Percentiles rank a stretch among this genome's conserved stretches.
These are phyloP conservation scores for Parus major DNA, from an alignment of 2,113 vertebrate genomes.

Conservation along the genomic window DNA sequence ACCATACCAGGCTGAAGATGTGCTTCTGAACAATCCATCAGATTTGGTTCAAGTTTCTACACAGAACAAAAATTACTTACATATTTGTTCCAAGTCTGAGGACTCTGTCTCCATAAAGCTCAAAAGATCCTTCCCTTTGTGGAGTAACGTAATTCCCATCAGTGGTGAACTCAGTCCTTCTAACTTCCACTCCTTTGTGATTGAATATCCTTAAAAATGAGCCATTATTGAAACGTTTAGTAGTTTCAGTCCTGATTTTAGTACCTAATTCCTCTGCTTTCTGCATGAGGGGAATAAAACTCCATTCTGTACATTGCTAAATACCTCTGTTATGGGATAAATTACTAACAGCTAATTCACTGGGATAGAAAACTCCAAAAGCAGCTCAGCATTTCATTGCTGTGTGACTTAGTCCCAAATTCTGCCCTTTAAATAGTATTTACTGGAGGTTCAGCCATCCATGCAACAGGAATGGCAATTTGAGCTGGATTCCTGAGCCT, in stretches of 20 bases:
- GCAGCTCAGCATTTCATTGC: background rate
- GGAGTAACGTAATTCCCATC: slow-evolving; percentile 85
- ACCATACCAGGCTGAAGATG: background rate
- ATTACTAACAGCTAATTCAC: background rate
- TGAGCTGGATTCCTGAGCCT: background rate
- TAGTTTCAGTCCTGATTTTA: background rate
- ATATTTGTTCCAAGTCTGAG: slow-evolving; percentile 96
- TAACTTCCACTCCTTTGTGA: slow-evolving; percentile 84
- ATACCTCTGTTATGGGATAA: background rate
- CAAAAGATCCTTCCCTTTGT: slow-evolving; percentile 90
- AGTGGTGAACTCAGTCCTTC: slow-evolving; percentile 80
- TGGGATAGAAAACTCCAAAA: background rate
- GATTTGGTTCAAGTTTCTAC: background rate
- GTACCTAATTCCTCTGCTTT: background rate
- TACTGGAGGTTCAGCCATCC: background rate
- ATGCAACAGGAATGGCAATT: background rate
- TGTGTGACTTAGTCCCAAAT: background rate
- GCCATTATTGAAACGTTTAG: background rate
- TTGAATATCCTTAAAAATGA: slow-evolving; percentile 83
- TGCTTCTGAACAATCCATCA: background rate
- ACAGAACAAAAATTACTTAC: slow-evolving; percentile 74
- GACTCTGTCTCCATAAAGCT: slow-evolving; percentile 91
- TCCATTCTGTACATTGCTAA: background rate
- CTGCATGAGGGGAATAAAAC: background rate
- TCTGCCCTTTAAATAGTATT: background rate